Evolutionary conservation across 2,113 vertebrate genomes (phyloP), one percentile per base, ranked within the genome.

Genomic region (Colossoma macropomum): DNA sequence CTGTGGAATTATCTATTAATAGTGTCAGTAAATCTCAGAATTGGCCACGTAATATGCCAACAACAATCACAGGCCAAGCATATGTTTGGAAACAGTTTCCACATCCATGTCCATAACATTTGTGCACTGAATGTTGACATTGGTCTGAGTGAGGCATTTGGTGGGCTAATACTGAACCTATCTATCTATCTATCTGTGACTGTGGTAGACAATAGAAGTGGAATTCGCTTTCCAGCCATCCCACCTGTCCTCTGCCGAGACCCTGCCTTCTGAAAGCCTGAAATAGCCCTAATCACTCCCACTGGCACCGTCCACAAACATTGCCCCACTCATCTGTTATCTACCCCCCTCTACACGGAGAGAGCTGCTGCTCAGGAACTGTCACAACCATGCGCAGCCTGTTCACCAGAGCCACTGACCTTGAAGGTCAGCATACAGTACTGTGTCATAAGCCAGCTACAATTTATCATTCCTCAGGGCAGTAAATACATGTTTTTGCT

Each of bases 211-310:
- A 86, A 87, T 86, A 74, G 74, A 62, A 68, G 72, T 17, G 66
- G 79, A 71, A 77, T 63, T 65, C 62, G 28, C 28, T 70, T 59
- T 48, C 23, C 54, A n/a, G 21, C 21, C 19, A 27, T 45, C 56
- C 77, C 81, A 86, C 81, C 84, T 86, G 84, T 85, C 75, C 60
- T 81, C 62, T 72, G 41, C 84, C 80, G 60, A 69, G 59, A 73
- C 50, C 80, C 69, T 74, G 60, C 25, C 80, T 76, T 77, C 32
- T 54, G 30, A 41, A 71, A 7, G 54, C 81, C 70, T 81, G 56
- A 88, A 88, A 86, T 88, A 88, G 81, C 76, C n/a, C 25, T 27
- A 79, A 8, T 70, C 30, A 79, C 54, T 76, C 81, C 50, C 48
- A 50, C 60, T 81, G 69, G 62, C 69, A 78, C 63, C 50, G 78